These are phyloP conservation scores for Cryptomyrus ogoouensis DNA, from an alignment of 2,113 vertebrate genomes.

Conservation along the genomic window DNA sequence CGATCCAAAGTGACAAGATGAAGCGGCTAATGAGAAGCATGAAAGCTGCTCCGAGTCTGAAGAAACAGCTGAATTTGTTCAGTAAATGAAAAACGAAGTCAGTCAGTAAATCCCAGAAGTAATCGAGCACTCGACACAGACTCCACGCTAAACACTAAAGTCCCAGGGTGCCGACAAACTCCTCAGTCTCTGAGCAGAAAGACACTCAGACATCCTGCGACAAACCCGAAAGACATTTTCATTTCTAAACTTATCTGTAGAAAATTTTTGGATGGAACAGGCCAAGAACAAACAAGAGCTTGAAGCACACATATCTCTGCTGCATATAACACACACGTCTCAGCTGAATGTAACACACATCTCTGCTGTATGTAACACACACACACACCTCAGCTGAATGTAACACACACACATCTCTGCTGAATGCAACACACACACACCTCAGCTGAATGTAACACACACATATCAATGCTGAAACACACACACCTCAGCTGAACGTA, in stretches of 20 bases:
- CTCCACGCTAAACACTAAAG: neutral
- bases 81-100: constrained; percentile 6
- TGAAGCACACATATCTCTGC: neutral
- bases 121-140: neutral
- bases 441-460: neutral
- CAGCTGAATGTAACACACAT: neutral
- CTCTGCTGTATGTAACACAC: neutral
- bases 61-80: constrained; percentile 3
- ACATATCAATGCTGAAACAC: neutral
- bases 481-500: neutral
- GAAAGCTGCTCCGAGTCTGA: neutral
- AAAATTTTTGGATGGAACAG: neutral
- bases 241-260: neutral
- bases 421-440: neutral
- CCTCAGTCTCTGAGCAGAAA: neutral
- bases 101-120: constrained; percentile 3
- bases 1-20: constrained; percentile 10
- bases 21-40: neutral
- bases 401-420: neutral
- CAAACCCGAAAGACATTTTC: neutral
- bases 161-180: neutral
- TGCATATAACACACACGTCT: neutral
- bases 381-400: too few relatives aligned
- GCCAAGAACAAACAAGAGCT: neutral
- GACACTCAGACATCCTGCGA: neutral